A percentile compares a stretch with the other conserved stretches of the same genome.
Evolutionary conservation across 2,113 vertebrate species (phyloP).

Genomic region (Barbus barbus): DNA sequence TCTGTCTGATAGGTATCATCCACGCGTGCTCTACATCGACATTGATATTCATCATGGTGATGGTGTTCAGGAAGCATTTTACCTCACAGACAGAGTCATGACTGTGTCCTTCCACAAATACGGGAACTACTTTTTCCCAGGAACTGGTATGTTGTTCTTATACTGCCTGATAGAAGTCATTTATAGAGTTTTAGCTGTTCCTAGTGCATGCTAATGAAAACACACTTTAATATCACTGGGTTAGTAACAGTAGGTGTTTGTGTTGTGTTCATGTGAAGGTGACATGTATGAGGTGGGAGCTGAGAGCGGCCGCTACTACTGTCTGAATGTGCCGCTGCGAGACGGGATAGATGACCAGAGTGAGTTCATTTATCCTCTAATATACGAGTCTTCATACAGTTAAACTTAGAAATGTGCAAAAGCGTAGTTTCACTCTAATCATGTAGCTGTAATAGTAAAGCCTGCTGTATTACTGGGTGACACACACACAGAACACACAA

Average conservation of each 20-base stretch:
- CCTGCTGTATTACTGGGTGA: no score
- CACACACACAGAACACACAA: no score
- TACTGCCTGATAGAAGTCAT: no score
- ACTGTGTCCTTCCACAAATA: slow-evolving; percentile 99
- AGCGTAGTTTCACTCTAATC: no score
- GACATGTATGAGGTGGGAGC: slow-evolving; percentile 99
- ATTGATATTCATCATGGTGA: slow-evolving; percentile 99
- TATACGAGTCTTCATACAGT: not conserved
- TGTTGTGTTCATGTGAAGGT: slow-evolving; percentile 70
- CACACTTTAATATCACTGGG: no score
- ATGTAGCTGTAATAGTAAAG: no score
- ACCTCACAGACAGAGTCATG: slow-evolving; percentile 97
- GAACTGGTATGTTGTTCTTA: slow-evolving; percentile 80
- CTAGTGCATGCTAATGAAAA: not conserved
- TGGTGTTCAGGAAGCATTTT: slow-evolving; percentile 97
- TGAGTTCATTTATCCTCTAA: slow-evolving; percentile 62
- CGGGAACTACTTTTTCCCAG: slow-evolving; percentile 98
- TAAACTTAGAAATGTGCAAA: not conserved
- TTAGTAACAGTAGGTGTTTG: no score
- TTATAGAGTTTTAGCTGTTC: no score
- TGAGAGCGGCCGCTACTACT: slow-evolving; percentile 97
- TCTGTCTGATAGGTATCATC: slow-evolving; percentile 83
- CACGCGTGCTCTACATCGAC: slow-evolving; percentile 95
- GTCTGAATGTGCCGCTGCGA: slow-evolving; percentile 93
- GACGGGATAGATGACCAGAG: slow-evolving; percentile 99